Conservation (phyloP, 1,140 invertebrate species). For the Subanguina moxae region DNA sequence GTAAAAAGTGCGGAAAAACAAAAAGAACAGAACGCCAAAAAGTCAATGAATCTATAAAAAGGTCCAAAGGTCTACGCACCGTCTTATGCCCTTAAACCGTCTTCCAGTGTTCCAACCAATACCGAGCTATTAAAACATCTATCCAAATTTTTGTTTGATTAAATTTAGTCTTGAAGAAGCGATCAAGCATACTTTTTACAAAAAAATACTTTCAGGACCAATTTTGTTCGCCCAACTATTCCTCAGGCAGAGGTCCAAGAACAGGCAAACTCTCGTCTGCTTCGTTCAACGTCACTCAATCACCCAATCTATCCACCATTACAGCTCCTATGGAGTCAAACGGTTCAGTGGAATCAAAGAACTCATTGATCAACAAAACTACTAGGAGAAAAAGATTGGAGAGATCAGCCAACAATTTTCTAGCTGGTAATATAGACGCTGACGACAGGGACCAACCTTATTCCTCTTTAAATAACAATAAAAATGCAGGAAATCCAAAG, state of each 20-base stretch:
- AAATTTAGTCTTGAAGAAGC: not conserved
- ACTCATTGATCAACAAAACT: not conserved
- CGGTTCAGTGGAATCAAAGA: conserved; percentile 12
- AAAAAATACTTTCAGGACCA: conserved; percentile 37
- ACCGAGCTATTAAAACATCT: no score
- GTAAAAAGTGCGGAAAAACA: no score
- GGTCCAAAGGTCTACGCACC: no score
- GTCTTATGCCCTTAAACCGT: no score
- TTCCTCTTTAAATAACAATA: not conserved
- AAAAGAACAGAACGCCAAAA: conserved; percentile 11
- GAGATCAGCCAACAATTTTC: conserved; percentile 7
- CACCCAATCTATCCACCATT: not conserved
- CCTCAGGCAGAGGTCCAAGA: conserved; percentile 1
- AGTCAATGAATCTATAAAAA: conserved; percentile 5
- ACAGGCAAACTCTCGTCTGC: conserved; percentile 17
- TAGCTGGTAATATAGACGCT: not conserved
- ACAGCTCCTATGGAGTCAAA: not conserved
- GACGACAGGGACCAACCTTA: not conserved
- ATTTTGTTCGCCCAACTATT: conserved; percentile 35
- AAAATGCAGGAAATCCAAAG: conserved; percentile 9
- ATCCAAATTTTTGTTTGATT: conserved; percentile 6
- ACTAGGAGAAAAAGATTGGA: conserved; percentile 15
- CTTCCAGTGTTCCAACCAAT: no score
- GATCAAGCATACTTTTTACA: not conserved
- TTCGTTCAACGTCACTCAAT: conserved; percentile 15